Evolutionary conservation across 2,888 invertebrate species (phyloP).

Genomic region (Melanostoma mellinum): DNA sequence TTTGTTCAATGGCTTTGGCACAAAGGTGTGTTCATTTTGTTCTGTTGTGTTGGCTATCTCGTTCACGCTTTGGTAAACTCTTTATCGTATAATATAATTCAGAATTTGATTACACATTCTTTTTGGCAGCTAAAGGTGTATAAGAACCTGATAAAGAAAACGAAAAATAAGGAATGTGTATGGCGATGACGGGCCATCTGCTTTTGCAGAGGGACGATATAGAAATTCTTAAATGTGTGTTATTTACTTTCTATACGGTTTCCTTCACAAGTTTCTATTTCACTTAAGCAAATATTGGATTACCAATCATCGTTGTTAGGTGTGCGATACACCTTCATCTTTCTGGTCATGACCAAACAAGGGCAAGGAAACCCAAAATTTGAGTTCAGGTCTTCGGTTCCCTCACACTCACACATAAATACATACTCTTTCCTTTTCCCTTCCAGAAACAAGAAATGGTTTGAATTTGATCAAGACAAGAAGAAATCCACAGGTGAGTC

Average conservation of each 20-base stretch:
- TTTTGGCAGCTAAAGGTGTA: conserved; percentile 13
- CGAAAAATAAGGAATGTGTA: neutral
- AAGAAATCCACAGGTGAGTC: conserved; percentile 54
- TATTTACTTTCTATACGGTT: neutral
- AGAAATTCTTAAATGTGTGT: conserved; percentile 18
- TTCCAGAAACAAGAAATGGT: neutral
- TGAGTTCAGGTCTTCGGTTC: neutral
- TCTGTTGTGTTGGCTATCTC: conserved; percentile 30
- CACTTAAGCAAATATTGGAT: conserved; percentile 31
- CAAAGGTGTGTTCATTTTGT: conserved; percentile 11
- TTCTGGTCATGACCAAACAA: conserved; percentile 20
- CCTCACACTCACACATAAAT: too few species aligned
- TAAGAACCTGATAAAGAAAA: neutral
- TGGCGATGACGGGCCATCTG: conserved; percentile 41
- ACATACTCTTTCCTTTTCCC: too few species aligned
- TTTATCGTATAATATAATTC: conserved; percentile 15
- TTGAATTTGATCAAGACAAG: conserved; percentile 20
- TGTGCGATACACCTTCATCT: conserved; percentile 1
- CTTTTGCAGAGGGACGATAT: conserved; percentile 3
- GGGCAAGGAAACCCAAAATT: conserved; percentile 15
- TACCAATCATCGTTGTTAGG: conserved; percentile 18
- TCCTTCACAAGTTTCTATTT: conserved; percentile 7
- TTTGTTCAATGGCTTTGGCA: conserved; percentile 22
- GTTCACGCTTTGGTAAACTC: conserved; percentile 51
- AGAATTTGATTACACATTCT: conserved; percentile 6